Conservation (phyloP, 2,113 vertebrate species). For the Urocitellus parryii region DNA sequence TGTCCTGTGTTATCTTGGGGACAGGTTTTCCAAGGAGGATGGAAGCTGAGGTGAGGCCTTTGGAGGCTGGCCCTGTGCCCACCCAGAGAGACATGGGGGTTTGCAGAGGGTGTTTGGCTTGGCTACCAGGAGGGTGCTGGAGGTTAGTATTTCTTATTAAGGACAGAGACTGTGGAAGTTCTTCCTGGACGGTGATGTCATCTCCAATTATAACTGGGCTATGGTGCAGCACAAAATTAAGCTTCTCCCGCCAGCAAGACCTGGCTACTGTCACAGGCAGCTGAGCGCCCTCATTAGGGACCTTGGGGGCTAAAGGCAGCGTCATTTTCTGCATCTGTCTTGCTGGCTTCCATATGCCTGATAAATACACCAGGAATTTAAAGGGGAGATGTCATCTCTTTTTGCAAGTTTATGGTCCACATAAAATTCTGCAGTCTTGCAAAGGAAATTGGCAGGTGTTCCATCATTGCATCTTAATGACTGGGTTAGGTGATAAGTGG, state of each 20-base stretch:
- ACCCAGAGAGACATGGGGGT: not conserved
- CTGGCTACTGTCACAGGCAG: conserved; percentile 62
- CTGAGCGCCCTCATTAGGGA: conserved; percentile 62
- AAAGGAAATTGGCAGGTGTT: not conserved
- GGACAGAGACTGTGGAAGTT: conserved; percentile 14
- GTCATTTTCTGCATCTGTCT: conserved; percentile 42
- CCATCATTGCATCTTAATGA: not conserved
- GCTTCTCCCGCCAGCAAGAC: conserved; percentile 30
- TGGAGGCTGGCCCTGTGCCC: not conserved
- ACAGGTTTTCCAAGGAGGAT: not conserved
- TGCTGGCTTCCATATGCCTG: not conserved
- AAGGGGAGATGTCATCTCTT: not conserved
- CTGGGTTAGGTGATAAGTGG: not conserved
- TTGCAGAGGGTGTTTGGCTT: not conserved
- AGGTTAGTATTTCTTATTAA: conserved; percentile 19
- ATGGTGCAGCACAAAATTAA: conserved; percentile 56
- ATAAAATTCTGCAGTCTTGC: not conserved
- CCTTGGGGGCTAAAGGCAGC: conserved; percentile 25
- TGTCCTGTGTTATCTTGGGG: not conserved
- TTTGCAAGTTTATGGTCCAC: not conserved
- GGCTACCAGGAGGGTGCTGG: not conserved
- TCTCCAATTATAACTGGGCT: conserved; percentile 71
- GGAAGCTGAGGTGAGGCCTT: not conserved
- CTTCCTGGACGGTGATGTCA: conserved; percentile 63
- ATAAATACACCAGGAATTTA: conserved; percentile 8